Evolutionary conservation across 2,888 invertebrate genomes (phyloP).

Genomic region (Rotaria socialis): DNA sequence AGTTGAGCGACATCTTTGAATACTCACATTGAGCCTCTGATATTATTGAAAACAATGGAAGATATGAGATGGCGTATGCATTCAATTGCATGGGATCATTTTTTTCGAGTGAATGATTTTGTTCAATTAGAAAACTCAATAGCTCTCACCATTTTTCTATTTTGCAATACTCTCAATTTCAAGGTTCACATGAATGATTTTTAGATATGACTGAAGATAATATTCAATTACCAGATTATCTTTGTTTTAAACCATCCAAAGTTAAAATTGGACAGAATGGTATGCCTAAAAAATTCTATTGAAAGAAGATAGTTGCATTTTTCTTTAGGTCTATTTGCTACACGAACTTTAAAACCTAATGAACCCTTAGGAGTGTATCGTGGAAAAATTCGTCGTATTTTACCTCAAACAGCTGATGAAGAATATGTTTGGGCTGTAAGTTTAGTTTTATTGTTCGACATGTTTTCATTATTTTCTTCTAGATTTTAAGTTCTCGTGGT

Average conservation of each 20-base stretch:
- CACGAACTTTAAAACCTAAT: not conserved
- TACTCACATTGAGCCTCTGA: not conserved
- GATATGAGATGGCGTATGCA: not conserved
- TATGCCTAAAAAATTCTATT: not conserved
- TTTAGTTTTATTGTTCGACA: not conserved
- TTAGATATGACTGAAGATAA: constrained; percentile 8
- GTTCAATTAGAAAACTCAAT: not conserved
- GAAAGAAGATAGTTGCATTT: not conserved
- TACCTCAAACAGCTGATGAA: constrained; percentile 42
- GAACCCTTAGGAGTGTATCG: constrained; percentile 40
- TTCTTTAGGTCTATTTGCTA: not conserved
- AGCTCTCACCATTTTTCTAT: no score
- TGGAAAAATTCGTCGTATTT: constrained; percentile 35
- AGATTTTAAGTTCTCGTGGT: constrained; percentile 41
- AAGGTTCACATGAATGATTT: not conserved
- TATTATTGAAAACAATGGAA: constrained; percentile 1
- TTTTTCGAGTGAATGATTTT: not conserved
- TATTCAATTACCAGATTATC: not conserved
- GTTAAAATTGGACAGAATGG: constrained; percentile 2
- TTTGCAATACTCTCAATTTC: not conserved
- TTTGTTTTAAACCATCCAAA: constrained; percentile 34
- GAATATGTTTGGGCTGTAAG: constrained; percentile 45
- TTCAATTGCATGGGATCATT: not conserved
- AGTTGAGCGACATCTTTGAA: constrained; percentile 18
- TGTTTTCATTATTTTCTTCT: not conserved